These are phyloP conservation scores for Drosophila limbata DNA, from an alignment of 2,888 invertebrate species.

Conservation along the genomic window DNA sequence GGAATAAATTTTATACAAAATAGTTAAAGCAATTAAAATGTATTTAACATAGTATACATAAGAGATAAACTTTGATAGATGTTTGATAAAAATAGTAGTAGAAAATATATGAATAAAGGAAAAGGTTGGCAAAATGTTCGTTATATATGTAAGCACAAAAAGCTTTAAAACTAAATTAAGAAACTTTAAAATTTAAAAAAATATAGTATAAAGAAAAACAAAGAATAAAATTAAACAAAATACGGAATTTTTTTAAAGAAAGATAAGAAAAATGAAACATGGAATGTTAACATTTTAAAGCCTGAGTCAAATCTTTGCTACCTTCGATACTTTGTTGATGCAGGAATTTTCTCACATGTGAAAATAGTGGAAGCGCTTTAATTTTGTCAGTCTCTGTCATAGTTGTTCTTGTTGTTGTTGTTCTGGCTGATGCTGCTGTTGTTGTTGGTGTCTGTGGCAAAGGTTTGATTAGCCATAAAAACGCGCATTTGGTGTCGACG, in stretches of 20 bases:
- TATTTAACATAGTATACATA: not conserved
- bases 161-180: not conserved
- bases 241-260: not conserved
- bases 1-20: not conserved
- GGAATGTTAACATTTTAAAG: not conserved
- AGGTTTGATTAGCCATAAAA: slow-evolving; percentile 79
- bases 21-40: not conserved
- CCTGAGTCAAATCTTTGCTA: not conserved
- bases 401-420: slow-evolving; percentile 12
- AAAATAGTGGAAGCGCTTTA: slow-evolving; percentile 4
- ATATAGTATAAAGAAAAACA: not conserved
- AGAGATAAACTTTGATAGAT: not conserved
- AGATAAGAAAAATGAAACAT: not conserved
- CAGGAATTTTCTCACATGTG: not conserved
- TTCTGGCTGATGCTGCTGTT: slow-evolving; percentile 6
- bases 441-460: slow-evolving; percentile 66
- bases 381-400: not conserved
- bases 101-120: not conserved
- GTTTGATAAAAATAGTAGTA: not conserved
- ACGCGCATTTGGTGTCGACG: slow-evolving; percentile 59
- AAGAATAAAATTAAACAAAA: not conserved
- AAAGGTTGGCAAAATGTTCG: not conserved
- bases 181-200: not conserved
- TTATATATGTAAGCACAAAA: too few relatives aligned
- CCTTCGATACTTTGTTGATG: slow-evolving; percentile 3